Conservation (phyloP, 2,113 vertebrate genomes). For the Notarius quadriscutis region DNA sequence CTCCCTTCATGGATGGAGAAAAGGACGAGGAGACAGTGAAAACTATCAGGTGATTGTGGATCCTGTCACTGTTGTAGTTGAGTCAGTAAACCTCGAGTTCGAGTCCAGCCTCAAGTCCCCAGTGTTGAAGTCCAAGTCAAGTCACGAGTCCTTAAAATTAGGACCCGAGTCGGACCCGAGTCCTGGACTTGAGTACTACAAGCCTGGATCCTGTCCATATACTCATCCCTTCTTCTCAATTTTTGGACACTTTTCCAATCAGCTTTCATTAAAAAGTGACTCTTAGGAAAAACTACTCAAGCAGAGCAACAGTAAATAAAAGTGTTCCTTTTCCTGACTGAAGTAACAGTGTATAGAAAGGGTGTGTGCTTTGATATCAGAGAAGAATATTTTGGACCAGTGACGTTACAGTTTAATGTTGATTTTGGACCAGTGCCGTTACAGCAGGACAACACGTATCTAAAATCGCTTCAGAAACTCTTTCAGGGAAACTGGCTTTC, state of each 20-base stretch:
- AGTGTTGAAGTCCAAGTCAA: too few species aligned
- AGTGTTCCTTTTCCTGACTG: background rate
- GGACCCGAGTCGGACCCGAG: too few species aligned
- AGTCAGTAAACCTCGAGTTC: too few species aligned
- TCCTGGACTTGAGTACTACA: too few species aligned
- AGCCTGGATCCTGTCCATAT: background rate
- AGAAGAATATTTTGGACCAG: background rate
- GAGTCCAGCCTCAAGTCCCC: too few species aligned
- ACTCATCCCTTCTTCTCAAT: background rate
- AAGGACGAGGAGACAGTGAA: constrained; percentile 92
- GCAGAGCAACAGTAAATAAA: background rate
- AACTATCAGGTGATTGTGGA: constrained; percentile 56
- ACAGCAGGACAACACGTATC: background rate
- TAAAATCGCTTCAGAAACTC: background rate
- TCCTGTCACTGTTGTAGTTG: too few species aligned
- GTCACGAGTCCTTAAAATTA: too few species aligned
- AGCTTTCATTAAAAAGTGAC: background rate
- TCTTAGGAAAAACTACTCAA: background rate
- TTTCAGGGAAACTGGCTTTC: background rate
- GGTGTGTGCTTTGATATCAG: background rate
- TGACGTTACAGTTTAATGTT: background rate
- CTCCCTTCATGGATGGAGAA: constrained; percentile 85
- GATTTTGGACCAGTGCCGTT: background rate
- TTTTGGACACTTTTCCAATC: background rate
- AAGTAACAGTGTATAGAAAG: background rate